Evolutionary conservation across 2,797 vertebrate species (phyloP), one percentile per base, ranked within the genome.

Genomic region (Muraenolepis orangiensis): DNA sequence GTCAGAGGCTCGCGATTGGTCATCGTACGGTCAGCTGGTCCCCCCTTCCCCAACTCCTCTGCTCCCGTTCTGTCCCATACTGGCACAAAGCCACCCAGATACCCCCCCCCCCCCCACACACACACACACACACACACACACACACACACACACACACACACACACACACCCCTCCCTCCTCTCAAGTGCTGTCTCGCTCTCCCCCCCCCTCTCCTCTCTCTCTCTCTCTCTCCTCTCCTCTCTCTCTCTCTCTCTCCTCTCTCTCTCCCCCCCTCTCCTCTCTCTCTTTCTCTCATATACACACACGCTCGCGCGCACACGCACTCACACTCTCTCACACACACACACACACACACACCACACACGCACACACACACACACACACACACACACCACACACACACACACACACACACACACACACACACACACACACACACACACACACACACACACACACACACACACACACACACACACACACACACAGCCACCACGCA

Each of bases 1-100:
- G 95, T 95, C 92, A 89, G 94, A 90, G 89, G 92, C 92, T 90
- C 91, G 94, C 93, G 81, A 98, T 98, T 98, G 97, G 97, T 96
- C 96, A 97, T 91, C 90, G 84, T 85, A 76, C 91, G 96, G 97
- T 98, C 97, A 98, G 96, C 96, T 98, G 96, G 94, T 97, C 73
- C 70, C 76, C 51, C 80, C 88, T 89, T 91, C 91, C 92, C 94
- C 93, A 75, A 79, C 93, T 91, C 91, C 77, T 82, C 84, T 91
- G 82, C 87, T 70, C 32, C 69, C 32, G 69, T 38, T 70, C 31
- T 36, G 95, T 95, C 95, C 95, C 94, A 94, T 92, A 94, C 95
- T 96, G 95, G 95, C 95, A 96, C 94, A 93, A 91, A 93, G 95
- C 86, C 80, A 80, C 85, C 83, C 94, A 93, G 90, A 93, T 94